Evolutionary conservation across 2,797 vertebrate species (phyloP), one percentile per base, ranked within the genome.

Genomic region (Cyclura pinguis): DNA sequence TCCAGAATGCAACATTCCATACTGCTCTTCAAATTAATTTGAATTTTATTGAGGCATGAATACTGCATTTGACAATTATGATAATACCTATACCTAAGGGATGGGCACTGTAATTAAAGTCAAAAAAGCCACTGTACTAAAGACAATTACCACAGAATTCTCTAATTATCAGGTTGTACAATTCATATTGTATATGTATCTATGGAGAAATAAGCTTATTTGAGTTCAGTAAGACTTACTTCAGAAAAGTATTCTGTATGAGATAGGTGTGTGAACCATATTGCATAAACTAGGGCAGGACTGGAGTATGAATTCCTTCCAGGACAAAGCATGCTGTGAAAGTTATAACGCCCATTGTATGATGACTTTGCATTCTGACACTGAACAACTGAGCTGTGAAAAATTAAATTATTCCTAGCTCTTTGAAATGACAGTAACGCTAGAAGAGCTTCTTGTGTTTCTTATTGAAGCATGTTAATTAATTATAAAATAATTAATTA

Each of bases 321-420:
- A 4, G 12, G 50, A 93, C 74, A 95, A 94, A 87, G 47, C 91
- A 81, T 90, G 12, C 89, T 94, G 93, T 96, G 92, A 84, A 69
- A 67, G 57, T 87, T 91, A 93, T 85, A 87, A 73, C 81, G 72
- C 50, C 87, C 76, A 57, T 95, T 94, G 94, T 96, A 90, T 90
- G 72, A 88, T 88, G 88, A 2, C 57, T 16, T 18, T 80, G 47
- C 59, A 57, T 77, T 88, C 88, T 0, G 55, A 18, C 8, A 50
- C 59, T 1, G 84, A 69, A 80, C 73, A 80, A 9, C 84, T 86
- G 88, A 84, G 80, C 76, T 80, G n/a, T 88, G 93, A 93, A 94
- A 95, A 93, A 95, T 89, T 57, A 57, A 90, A 95, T 90, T 3
- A 1, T 92, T 94, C 94, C 82, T 81, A 93, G 89, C 88, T 80